Percentiles rank a stretch among this genome's conserved stretches.
Conservation (phyloP, 2,797 vertebrate genomes). For the Vipera latastei region DNA sequence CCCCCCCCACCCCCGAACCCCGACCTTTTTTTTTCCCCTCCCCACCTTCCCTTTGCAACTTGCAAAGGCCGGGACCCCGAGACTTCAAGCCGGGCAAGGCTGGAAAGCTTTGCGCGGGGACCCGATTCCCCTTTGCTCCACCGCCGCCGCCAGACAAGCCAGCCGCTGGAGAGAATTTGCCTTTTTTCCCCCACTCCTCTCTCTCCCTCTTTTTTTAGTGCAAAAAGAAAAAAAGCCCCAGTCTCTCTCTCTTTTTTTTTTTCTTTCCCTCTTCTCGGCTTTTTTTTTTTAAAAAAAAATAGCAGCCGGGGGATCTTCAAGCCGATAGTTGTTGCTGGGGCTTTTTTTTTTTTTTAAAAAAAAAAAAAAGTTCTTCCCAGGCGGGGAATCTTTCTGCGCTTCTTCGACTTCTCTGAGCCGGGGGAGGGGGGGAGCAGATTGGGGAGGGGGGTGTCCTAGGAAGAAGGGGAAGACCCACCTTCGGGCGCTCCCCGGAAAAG, state of each 20-base stretch:
- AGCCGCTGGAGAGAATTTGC: not conserved
- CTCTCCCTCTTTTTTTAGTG: not conserved
- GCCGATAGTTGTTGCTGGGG: not conserved
- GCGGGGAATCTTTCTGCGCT: not conserved
- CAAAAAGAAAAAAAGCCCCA: not conserved
- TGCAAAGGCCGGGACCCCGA: not conserved
- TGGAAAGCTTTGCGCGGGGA: not conserved
- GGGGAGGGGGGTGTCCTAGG: not conserved
- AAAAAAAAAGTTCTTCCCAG: not conserved
- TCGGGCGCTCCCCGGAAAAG: not conserved
- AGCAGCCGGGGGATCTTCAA: not conserved
- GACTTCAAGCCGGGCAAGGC: not conserved
- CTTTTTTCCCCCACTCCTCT: not conserved
- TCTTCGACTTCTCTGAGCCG: not conserved
- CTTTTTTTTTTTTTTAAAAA: not conserved
- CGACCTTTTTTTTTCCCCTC: fast-evolving
- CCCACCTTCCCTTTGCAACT: not conserved
- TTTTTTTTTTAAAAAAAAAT: not conserved
- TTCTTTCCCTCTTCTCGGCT: not conserved
- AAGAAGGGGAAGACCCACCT: not conserved
- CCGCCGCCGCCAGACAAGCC: not conserved
- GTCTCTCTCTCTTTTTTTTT: not conserved
- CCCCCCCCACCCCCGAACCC: too few species aligned
- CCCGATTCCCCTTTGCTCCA: not conserved
- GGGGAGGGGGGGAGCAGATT: fast-evolving